Conservation (phyloP, 2,113 vertebrate genomes). For the Perca fluviatilis region DNA sequence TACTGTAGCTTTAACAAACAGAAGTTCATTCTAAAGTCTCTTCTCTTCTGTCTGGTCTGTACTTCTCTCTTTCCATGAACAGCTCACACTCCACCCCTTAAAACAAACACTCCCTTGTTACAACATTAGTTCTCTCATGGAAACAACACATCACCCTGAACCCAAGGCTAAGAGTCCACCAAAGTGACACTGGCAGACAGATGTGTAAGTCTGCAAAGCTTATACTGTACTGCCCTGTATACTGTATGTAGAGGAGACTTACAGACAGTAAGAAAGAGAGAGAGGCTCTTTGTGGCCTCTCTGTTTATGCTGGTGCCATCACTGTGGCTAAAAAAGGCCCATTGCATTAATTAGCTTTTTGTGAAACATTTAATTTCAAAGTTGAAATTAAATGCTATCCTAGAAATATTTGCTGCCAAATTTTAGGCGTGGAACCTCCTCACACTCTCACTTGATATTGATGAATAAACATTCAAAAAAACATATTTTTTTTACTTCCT, state of each 20-base stretch:
- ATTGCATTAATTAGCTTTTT: conserved; percentile 65
- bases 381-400: conserved; percentile 45
- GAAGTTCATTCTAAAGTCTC: neutral
- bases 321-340: conserved; percentile 67
- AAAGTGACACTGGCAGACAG: conserved; percentile 22
- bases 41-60: conserved; percentile 12
- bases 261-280: neutral
- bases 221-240: conserved; percentile 9
- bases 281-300: conserved; percentile 13
- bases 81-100: conserved; percentile 25
- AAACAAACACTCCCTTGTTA: conserved; percentile 71
- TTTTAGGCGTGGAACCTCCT: conserved; percentile 26
- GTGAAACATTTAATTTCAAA: conserved; percentile 66
- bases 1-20: neutral
- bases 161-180: conserved; percentile 12
- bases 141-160: conserved; percentile 62
- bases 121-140: conserved; percentile 55
- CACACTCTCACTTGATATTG: conserved; percentile 37
- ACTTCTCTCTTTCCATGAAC: conserved; percentile 49
- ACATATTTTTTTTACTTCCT: conserved; percentile 9
- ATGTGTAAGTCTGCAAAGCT: conserved; percentile 19
- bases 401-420: conserved; percentile 52
- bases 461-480: conserved; percentile 37
- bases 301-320: conserved; percentile 70
- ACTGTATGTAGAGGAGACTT: conserved; percentile 2